These are phyloP conservation scores for Alouatta palliata DNA, from an alignment of 2,113 vertebrate species.

Conservation along the genomic window DNA sequence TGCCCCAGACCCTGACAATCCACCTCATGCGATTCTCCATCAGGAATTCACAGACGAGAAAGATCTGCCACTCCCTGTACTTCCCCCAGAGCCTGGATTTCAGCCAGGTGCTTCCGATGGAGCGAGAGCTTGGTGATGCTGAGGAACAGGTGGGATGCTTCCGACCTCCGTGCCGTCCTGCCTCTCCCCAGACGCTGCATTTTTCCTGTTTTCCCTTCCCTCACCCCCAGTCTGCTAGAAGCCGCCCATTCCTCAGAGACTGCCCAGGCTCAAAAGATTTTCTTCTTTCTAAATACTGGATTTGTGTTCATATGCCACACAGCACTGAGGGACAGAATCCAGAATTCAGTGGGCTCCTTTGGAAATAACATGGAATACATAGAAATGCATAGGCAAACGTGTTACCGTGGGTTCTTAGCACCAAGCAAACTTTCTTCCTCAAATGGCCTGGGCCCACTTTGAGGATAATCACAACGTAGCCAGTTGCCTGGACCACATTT, in stretches of 20 bases:
- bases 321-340: neutral
- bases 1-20: slow-evolving; percentile 83
- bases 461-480: neutral
- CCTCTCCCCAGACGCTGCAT: rapidly evolving
- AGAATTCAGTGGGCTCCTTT: neutral
- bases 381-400: neutral
- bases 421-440: neutral
- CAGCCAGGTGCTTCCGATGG: slow-evolving; percentile 63
- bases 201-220: neutral
- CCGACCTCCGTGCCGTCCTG: neutral
- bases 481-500: neutral
- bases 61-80: slow-evolving; percentile 77
- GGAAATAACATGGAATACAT: neutral
- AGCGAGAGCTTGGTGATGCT: slow-evolving; percentile 53
- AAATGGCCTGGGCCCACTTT: neutral
- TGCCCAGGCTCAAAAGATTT: too few species aligned
- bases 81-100: slow-evolving; percentile 84
- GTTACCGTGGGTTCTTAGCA: neutral
- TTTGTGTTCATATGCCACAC: neutral
- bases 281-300: neutral
- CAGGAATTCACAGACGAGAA: slow-evolving; percentile 49
- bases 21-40: slow-evolving; percentile 83
- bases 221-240: neutral
- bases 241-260: neutral
- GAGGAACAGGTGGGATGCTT: slow-evolving; percentile 74